These are phyloP conservation scores for Pachliopta kotzebuea DNA, from an alignment of 2,888 invertebrate species.

Conservation along the genomic window DNA sequence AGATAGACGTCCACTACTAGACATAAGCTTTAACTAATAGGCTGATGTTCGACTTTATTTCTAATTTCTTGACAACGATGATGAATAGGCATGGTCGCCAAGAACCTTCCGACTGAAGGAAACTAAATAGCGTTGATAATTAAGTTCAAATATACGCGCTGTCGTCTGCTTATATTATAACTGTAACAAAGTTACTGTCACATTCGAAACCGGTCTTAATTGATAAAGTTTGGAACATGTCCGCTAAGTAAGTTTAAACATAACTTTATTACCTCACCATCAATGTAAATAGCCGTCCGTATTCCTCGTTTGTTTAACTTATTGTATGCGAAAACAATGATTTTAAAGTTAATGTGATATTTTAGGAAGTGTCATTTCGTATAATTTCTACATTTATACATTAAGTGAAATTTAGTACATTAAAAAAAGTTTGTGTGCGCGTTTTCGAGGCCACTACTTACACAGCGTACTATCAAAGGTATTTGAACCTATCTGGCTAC, in stretches of 20 bases:
- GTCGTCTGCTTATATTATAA: conserved; percentile 20
- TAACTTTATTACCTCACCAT: conserved; percentile 16
- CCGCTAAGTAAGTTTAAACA: conserved; percentile 5
- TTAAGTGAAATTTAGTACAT: no score
- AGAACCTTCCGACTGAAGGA: neutral
- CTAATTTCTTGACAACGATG: no score
- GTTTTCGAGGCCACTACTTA: no score
- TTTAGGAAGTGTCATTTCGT: no score
- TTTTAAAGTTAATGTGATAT: neutral
- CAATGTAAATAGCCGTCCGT: conserved; percentile 7
- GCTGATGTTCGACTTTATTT: no score
- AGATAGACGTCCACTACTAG: no score
- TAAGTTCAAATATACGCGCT: conserved; percentile 18
- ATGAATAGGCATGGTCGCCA: no score
- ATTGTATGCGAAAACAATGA: neutral
- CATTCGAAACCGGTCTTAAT: conserved; percentile 20
- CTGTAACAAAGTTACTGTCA: conserved; percentile 19
- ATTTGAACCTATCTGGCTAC: no score
- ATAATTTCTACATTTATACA: no score
- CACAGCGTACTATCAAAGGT: no score
- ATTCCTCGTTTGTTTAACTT: neutral
- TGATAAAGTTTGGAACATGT: conserved; percentile 26
- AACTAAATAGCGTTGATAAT: conserved; percentile 15
- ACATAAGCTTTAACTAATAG: no score
- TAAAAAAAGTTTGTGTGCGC: no score